These are phyloP conservation scores for Eupithecia subumbrata DNA, from an alignment of 2,888 invertebrate genomes.

Conservation along the genomic window DNA sequence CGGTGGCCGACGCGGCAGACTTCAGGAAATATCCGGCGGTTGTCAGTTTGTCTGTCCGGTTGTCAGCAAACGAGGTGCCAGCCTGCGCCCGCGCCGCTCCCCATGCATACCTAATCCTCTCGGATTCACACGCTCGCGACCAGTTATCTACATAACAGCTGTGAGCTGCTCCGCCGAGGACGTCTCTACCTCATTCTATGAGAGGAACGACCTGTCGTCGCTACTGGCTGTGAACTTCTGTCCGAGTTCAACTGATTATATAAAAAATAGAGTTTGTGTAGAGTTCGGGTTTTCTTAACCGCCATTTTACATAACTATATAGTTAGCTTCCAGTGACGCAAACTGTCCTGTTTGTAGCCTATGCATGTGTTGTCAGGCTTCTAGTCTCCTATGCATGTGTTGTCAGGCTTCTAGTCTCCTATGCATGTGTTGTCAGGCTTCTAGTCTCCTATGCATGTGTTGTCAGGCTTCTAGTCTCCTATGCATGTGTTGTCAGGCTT, in stretches of 20 bases:
- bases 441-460: no score
- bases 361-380: no score
- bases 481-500: no score
- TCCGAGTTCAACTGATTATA: neutral
- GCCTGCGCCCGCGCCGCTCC: constrained; percentile 18
- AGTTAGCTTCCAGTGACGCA: no score
- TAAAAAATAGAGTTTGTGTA: no score
- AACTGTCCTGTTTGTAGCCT: no score
- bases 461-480: no score
- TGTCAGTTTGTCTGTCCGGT: constrained; percentile 30
- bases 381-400: no score
- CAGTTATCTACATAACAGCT: constrained; percentile 23
- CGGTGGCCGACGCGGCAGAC: neutral
- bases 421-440: no score
- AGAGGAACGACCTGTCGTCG: neutral
- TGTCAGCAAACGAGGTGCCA: constrained; percentile 35
- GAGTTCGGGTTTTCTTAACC: no score
- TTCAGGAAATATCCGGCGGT: constrained; percentile 40
- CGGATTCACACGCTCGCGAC: constrained; percentile 42
- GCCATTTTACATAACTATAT: no score
- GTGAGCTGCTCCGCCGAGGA: neutral
- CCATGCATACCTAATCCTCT: constrained; percentile 38
- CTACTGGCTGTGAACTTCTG: neutral
- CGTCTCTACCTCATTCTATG: neutral
- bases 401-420: no score